Evolutionary conservation across 2,113 vertebrate genomes (phyloP).

Genomic region (Prunella himalayana): DNA sequence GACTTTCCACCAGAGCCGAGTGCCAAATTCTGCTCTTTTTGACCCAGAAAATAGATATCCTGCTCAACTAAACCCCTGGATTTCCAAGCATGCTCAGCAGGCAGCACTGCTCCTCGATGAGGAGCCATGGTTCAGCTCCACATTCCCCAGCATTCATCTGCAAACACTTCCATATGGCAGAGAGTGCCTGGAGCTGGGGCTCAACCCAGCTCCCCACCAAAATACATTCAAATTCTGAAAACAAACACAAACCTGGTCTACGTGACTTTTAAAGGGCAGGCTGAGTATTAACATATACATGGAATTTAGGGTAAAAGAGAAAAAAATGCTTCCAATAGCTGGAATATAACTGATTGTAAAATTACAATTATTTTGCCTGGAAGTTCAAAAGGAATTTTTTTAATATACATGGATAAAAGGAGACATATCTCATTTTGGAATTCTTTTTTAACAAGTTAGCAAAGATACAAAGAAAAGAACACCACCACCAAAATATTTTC

Average conservation of each 20-base stretch:
- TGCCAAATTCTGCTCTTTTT: background rate
- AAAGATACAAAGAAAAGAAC: background rate
- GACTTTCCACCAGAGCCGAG: background rate
- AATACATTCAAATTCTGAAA: background rate
- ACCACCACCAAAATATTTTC: background rate
- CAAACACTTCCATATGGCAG: background rate
- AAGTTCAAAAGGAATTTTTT: background rate
- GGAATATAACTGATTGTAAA: background rate
- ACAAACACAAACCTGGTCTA: background rate
- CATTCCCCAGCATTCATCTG: rapidly evolving
- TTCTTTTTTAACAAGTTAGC: background rate
- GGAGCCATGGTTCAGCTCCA: background rate
- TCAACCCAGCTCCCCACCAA: background rate
- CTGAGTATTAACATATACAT: background rate
- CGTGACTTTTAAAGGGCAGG: background rate
- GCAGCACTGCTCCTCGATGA: background rate
- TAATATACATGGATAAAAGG: background rate
- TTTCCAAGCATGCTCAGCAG: background rate
- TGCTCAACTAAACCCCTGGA: background rate
- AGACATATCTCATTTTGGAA: background rate
- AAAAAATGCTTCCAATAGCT: background rate
- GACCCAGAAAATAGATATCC: background rate
- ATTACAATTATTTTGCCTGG: background rate
- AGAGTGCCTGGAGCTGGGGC: background rate
- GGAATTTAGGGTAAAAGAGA: background rate